These are phyloP conservation scores for Amphimallon solstitiale DNA, from an alignment of 2,888 invertebrate species.

Conservation along the genomic window DNA sequence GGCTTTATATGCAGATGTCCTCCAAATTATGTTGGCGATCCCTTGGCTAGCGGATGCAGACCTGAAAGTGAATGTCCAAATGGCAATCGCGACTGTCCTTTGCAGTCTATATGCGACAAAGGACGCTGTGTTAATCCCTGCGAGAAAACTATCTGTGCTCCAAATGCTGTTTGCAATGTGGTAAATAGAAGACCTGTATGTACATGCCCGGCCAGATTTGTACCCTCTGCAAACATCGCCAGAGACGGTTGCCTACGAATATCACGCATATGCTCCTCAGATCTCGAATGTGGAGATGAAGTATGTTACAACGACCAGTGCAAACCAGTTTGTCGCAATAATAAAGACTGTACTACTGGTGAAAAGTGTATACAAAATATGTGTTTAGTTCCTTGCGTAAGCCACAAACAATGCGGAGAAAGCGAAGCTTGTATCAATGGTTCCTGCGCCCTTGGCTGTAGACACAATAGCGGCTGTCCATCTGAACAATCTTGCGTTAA, in stretches of 20 bases:
- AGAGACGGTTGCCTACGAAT: slow-evolving; percentile 79
- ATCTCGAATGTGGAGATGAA: slow-evolving; percentile 81
- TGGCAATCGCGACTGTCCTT: slow-evolving; percentile 80
- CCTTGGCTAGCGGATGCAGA: slow-evolving; percentile 78
- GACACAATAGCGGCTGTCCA: slow-evolving; percentile 83
- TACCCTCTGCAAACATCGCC: slow-evolving; percentile 71
- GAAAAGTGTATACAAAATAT: slow-evolving; percentile 83
- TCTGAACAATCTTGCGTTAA: slow-evolving; percentile 82
- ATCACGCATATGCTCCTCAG: slow-evolving; percentile 72
- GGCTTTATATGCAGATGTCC: slow-evolving; percentile 85
- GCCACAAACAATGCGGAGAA: slow-evolving; percentile 82
- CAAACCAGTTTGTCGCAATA: slow-evolving; percentile 80
- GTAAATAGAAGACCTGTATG: slow-evolving; percentile 81
- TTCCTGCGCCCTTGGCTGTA: slow-evolving; percentile 84
- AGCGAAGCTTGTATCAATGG: slow-evolving; percentile 85
- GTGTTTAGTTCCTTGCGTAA: slow-evolving; percentile 82
- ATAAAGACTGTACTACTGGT: slow-evolving; percentile 80
- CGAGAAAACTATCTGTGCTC: slow-evolving; percentile 78
- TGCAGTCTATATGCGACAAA: slow-evolving; percentile 76
- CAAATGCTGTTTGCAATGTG: slow-evolving; percentile 84
- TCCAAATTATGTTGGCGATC: slow-evolving; percentile 79
- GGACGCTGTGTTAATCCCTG: slow-evolving; percentile 84
- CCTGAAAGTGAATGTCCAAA: slow-evolving; percentile 80
- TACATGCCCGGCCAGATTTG: slow-evolving; percentile 79
- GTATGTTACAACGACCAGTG: slow-evolving; percentile 87